phyloP scores from a whole-genome alignment of 2,888 invertebrate species.

The Lasioglossum pauxillum region DNA sequence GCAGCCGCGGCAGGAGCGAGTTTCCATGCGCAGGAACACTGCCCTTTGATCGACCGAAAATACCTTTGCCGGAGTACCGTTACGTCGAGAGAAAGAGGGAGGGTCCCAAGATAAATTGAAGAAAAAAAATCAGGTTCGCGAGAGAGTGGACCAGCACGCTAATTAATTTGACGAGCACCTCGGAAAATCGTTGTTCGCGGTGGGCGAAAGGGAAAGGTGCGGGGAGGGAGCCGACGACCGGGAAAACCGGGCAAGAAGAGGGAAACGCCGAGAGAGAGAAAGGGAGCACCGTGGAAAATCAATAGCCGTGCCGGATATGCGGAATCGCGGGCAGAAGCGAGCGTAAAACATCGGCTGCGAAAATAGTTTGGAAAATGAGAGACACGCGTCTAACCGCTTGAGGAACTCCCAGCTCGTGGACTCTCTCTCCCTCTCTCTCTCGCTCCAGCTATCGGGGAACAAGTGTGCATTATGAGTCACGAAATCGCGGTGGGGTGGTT shows the following conservation, averaged over 20 bases:
- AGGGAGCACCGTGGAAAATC: constrained; percentile 34
- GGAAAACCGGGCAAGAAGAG: constrained; percentile 23
- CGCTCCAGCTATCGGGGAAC: constrained; percentile 37
- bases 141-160: constrained; percentile 17
- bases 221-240: neutral
- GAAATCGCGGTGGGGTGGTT: constrained; percentile 76
- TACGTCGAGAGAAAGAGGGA: no score
- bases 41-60: constrained; percentile 14
- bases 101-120: neutral
- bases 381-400: neutral
- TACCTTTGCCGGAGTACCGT: neutral
- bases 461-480: constrained; percentile 81
- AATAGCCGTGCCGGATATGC: constrained; percentile 12
- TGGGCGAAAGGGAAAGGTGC: neutral
- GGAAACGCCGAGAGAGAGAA: neutral
- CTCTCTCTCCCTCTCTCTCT: neutral
- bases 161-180: constrained; percentile 46
- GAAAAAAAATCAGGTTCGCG: neutral
- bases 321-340: neutral
- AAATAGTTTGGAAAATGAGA: constrained; percentile 45
- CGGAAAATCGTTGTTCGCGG: constrained; percentile 16
- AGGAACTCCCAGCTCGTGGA: neutral
- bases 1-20: neutral
- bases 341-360: constrained; percentile 10
- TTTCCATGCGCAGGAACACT: constrained; percentile 9